Conservation (phyloP, 2,888 invertebrate species). For the Ochropacha duplaris region DNA sequence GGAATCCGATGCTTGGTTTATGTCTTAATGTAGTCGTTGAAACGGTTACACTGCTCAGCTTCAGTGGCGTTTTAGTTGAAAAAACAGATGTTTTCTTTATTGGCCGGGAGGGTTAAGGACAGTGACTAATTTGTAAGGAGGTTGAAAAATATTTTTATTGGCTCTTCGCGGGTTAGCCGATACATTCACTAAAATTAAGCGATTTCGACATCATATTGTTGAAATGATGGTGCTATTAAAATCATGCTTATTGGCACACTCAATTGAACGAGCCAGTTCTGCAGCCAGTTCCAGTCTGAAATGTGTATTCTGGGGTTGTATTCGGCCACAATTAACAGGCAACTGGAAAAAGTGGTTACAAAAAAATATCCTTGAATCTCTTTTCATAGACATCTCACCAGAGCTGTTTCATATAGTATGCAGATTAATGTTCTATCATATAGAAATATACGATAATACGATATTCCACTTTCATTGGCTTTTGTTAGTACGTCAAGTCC, state of each 20-base stretch:
- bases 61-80: slow-evolving; percentile 9
- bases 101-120: slow-evolving; percentile 3
- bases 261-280: neutral
- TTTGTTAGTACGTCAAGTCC: neutral
- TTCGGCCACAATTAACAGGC: too few species aligned
- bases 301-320: too few species aligned
- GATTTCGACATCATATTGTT: neutral
- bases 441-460: neutral
- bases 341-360: too few species aligned
- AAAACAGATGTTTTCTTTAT: slow-evolving; percentile 7
- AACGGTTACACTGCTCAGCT: slow-evolving; percentile 31
- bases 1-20: slow-evolving; percentile 73
- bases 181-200: neutral
- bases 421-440: too few species aligned
- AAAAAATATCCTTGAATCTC: too few species aligned
- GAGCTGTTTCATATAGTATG: too few species aligned
- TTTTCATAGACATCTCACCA: too few species aligned
- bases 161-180: neutral
- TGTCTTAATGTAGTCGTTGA: slow-evolving; percentile 70
- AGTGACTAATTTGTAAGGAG: neutral
- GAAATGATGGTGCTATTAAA: neutral
- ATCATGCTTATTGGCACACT: neutral
- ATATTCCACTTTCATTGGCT: neutral
- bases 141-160: neutral
- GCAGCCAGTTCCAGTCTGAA: too few species aligned